phyloP scores from a whole-genome alignment of 1,140 invertebrate species.

The Drosophila carrolli region DNA sequence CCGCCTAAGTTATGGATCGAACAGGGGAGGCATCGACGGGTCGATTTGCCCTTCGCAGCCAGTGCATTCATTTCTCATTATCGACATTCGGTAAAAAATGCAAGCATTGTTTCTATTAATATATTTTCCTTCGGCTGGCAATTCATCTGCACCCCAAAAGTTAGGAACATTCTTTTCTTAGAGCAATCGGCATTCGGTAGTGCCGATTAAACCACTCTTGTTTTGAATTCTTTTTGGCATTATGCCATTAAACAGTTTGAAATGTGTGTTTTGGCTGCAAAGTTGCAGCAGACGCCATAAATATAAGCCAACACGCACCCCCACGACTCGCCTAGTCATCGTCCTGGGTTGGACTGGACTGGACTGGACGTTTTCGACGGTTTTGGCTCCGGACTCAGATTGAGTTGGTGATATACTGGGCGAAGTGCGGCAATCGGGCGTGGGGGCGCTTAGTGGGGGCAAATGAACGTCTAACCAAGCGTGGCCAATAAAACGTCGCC shows the following conservation, averaged over 20 bases:
- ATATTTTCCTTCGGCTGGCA: conserved; percentile 17
- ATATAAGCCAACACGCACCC: conserved; percentile 61
- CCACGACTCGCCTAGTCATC: conserved; percentile 53
- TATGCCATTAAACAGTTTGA: conserved; percentile 61
- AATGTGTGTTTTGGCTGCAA: conserved; percentile 65
- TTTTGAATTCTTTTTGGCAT: conserved; percentile 67
- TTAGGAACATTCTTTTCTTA: neutral
- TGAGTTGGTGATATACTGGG: conserved; percentile 27
- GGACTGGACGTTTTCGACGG: conserved; percentile 14
- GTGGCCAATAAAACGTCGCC: conserved; percentile 76
- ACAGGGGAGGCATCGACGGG: neutral
- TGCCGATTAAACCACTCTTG: conserved; percentile 4
- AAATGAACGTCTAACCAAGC: conserved; percentile 66
- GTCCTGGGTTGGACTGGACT: conserved; percentile 8
- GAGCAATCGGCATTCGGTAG: conserved; percentile 8
- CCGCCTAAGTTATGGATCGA: conserved; percentile 52
- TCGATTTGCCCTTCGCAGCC: conserved; percentile 1
- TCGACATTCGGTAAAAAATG: conserved; percentile 73
- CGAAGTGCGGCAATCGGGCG: neutral
- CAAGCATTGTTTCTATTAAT: conserved; percentile 62
- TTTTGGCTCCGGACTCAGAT: conserved; percentile 31
- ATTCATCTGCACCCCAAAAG: neutral
- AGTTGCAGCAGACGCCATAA: conserved; percentile 77
- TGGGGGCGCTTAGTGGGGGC: neutral
- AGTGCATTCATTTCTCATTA: conserved; percentile 78